These are phyloP conservation scores for Pelochelys cantorii DNA, from an alignment of 2,797 vertebrate species.

Conservation along the genomic window DNA sequence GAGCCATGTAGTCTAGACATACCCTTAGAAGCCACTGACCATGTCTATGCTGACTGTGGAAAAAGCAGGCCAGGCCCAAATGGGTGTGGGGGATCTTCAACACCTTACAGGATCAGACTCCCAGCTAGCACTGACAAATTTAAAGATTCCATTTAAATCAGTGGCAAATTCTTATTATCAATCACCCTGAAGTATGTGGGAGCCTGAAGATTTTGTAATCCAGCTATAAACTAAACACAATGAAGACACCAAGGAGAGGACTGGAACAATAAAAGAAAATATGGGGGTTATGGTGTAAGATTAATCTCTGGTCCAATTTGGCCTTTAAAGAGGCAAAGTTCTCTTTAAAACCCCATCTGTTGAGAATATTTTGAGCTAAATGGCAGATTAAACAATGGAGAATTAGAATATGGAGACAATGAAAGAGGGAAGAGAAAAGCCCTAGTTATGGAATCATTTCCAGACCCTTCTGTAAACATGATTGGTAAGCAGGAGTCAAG, in stretches of 20 bases:
- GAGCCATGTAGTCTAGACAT: too few relatives aligned
- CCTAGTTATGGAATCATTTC: slow-evolving; percentile 61
- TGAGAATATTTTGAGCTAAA: slow-evolving; percentile 64
- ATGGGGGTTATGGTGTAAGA: not conserved
- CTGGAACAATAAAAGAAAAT: not conserved
- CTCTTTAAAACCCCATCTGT: slow-evolving; percentile 65
- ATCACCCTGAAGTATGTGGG: not conserved
- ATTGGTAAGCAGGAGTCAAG: slow-evolving; percentile 60
- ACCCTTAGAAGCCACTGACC: not conserved
- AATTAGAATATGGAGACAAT: slow-evolving; percentile 61
- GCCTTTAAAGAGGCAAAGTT: slow-evolving; percentile 54
- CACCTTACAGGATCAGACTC: not conserved
- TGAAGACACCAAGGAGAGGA: rapidly evolving
- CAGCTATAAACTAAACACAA: slow-evolving; percentile 22
- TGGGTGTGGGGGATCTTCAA: not conserved
- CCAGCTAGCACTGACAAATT: slow-evolving; percentile 56
- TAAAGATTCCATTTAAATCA: slow-evolving; percentile 49
- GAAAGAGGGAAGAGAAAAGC: slow-evolving; percentile 66
- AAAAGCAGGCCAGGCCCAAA: not conserved
- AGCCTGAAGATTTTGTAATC: slow-evolving; percentile 30
- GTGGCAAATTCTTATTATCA: slow-evolving; percentile 37
- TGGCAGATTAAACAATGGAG: slow-evolving; percentile 70
- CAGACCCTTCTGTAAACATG: slow-evolving; percentile 70
- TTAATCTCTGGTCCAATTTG: rapidly evolving
- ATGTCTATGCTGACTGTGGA: not conserved